Percentiles rank a stretch among this genome's conserved stretches.
These are phyloP conservation scores for Phoebastria nigripes DNA, from an alignment of 2,797 vertebrate species.

Conservation along the genomic window DNA sequence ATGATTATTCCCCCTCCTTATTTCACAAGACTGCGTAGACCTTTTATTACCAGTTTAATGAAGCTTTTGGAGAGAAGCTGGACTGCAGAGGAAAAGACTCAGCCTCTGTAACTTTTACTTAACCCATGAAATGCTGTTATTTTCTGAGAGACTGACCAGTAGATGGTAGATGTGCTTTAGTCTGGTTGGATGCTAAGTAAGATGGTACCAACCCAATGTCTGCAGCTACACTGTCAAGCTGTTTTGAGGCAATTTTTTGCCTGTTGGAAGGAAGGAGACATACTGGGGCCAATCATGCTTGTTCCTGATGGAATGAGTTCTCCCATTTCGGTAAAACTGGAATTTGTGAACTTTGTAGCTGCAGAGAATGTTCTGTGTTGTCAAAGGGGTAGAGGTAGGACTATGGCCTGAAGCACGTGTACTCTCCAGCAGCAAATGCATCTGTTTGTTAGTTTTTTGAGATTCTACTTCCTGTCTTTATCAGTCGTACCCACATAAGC, in stretches of 20 bases:
- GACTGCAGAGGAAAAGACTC: not conserved
- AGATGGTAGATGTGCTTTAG: not conserved
- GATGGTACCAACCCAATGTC: not conserved
- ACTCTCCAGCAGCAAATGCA: not conserved
- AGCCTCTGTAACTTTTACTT: not conserved
- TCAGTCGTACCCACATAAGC: not conserved
- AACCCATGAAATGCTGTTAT: not conserved
- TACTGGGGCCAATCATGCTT: not conserved
- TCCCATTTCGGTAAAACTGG: not conserved
- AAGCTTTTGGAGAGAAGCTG: not conserved
- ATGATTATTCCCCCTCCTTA: not conserved
- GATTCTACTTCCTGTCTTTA: not conserved
- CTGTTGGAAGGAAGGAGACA: not conserved
- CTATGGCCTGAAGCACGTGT: not conserved
- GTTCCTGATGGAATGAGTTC: not conserved
- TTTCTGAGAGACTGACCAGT: not conserved
- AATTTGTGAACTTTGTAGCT: not conserved
- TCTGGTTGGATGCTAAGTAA: not conserved
- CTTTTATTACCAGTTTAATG: not conserved
- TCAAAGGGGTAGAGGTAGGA: not conserved
- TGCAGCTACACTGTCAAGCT: not conserved
- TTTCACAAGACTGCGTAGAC: not conserved
- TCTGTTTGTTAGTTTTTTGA: not conserved
- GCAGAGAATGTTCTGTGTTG: not conserved
- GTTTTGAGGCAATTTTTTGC: not conserved